Percentiles rank a stretch among this genome's conserved stretches.
Conservation (phyloP, 2,888 invertebrate genomes). For the Thera obeliscata region DNA sequence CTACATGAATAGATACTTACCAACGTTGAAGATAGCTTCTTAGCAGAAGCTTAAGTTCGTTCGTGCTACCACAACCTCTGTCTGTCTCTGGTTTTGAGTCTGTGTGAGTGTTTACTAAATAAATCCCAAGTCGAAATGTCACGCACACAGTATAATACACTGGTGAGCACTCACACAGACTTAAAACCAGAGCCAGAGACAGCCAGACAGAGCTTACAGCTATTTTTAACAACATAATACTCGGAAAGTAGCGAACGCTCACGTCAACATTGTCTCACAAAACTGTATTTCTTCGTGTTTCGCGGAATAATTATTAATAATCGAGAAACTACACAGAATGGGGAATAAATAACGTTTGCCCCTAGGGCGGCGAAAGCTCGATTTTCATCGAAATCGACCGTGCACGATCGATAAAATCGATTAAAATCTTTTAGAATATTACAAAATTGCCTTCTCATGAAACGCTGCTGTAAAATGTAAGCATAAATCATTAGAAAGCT, state of each 20-base stretch:
- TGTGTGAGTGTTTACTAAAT: no score
- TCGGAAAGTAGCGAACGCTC: conserved; percentile 6
- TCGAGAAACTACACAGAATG: conserved; percentile 73
- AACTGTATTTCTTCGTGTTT: conserved; percentile 45
- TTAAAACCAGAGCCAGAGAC: no score
- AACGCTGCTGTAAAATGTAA: neutral
- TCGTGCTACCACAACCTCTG: no score
- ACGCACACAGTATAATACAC: no score
- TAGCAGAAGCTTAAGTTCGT: no score
- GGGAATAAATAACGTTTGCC: conserved; percentile 75
- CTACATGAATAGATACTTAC: no score
- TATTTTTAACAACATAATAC: neutral
- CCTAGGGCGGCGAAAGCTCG: conserved; percentile 49
- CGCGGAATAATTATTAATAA: conserved; percentile 78
- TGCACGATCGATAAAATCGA: conserved; percentile 29
- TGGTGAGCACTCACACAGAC: no score
- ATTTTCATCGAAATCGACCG: conserved; percentile 23
- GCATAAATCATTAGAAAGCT: neutral
- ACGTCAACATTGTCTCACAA: conserved; percentile 17
- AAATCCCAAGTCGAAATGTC: no score
- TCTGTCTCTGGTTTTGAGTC: no score
- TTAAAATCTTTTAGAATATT: conserved; percentile 1
- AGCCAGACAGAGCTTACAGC: neutral
- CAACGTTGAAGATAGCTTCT: no score
- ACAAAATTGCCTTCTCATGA: neutral